Evolutionary conservation across 2,888 invertebrate genomes (phyloP), one percentile per base, ranked within the genome.

Genomic region (Pristionchus mayeri): DNA sequence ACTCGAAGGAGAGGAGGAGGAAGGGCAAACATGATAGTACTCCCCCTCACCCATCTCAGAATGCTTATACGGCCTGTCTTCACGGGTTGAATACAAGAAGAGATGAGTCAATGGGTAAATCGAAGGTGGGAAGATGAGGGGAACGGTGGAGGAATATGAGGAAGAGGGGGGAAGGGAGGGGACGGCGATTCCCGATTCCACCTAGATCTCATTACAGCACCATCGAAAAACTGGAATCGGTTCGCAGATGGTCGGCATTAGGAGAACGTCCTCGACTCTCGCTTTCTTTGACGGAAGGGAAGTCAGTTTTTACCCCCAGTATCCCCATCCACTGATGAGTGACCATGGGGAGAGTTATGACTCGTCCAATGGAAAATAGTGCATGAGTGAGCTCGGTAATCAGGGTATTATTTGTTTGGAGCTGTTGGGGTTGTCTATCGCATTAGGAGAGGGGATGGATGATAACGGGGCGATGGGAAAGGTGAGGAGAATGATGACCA

Each of bases 51-150:
- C 48, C 18, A 48, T 82, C 67, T 63, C 67, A 60, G 71, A 71
- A 71, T 71, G 71, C 71, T 71, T 71, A 71, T 71, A 71, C 71
- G 71, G 71, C 71, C 71, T 71, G 71, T 71, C 71, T 71, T 71
- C 71, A 71, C 71, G 71, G 71, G 71, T 71, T 71, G 40, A 40
- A 71, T 71, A 71, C 71, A 71, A 71, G 40, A 71, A 34, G 37
- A 24, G 71, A 71, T 71, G 71, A 71, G 71, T 71, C 71, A 71
- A 71, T 71, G 71, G 44, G 40, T 44, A 71, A 71, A 71, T 71
- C 71, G 37, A 30, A 13, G 54, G 21, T 71, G n/a, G 9, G 71
- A 67, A 13, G 44, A 6, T 13, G 44, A 67, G 30, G n/a, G 21
- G 40, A 44, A 44, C 30, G 40, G 71, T 40, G 40, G 24, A 18